Conservation (phyloP, 2,113 vertebrate species). For the Hypocryptadius cinnamomeus region DNA sequence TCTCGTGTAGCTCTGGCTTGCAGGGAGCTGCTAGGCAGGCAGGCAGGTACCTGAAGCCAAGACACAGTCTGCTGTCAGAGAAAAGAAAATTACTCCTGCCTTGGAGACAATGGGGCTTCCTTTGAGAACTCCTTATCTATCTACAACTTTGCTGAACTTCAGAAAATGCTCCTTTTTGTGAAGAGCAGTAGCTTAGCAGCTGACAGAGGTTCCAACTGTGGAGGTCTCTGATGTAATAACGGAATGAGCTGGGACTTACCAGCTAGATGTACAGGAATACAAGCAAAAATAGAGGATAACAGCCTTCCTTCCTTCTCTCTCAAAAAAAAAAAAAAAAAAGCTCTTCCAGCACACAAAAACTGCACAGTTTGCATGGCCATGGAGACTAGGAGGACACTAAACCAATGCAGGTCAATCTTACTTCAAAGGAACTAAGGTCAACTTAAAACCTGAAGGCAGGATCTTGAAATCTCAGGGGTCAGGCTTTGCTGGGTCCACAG, state of each 20-base stretch:
- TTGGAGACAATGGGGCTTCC: background rate
- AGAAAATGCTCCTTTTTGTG: background rate
- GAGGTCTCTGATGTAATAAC: background rate
- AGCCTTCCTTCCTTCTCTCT: background rate
- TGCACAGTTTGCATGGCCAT: background rate
- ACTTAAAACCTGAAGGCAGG: background rate
- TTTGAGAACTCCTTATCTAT: background rate
- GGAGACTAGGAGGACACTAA: background rate
- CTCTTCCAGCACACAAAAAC: background rate
- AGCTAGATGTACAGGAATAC: background rate
- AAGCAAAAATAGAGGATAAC: background rate
- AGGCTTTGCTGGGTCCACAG: background rate
- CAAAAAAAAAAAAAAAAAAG: too few relatives aligned
- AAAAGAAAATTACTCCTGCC: background rate
- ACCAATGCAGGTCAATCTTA: background rate
- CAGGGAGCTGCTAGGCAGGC: background rate
- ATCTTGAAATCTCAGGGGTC: background rate
- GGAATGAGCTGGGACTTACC: background rate
- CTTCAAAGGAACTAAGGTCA: background rate
- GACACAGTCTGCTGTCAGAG: background rate
- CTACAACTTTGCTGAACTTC: background rate
- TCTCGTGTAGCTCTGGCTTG: background rate
- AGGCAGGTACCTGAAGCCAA: background rate
- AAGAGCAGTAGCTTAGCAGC: background rate
- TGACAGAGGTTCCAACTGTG: background rate